Percentiles rank a stretch among this genome's conserved stretches.
Conservation (phyloP, 2,113 vertebrate genomes). For the Raja brachyura region DNA sequence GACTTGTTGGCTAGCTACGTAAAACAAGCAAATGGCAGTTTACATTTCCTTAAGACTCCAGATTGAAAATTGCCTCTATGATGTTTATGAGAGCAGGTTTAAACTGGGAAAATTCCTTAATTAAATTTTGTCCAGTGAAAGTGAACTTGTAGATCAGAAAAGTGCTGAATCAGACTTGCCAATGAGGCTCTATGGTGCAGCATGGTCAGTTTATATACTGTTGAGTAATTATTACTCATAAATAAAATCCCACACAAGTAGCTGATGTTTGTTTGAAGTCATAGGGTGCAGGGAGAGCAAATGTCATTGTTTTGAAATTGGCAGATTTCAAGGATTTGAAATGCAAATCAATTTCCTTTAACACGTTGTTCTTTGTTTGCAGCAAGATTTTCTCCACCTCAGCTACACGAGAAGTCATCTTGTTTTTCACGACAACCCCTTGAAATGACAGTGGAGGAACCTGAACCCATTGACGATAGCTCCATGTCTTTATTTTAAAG, state of each 20-base stretch:
- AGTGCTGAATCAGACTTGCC: neutral
- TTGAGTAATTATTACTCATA: neutral
- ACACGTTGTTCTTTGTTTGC: neutral
- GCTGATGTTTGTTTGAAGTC: neutral
- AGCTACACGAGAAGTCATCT: neutral
- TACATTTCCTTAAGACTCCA: neutral
- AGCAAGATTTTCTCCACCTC: constrained; percentile 14
- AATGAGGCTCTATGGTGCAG: neutral
- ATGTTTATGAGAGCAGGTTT: neutral
- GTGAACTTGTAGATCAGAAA: neutral
- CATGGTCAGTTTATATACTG: neutral
- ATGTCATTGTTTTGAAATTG: neutral
- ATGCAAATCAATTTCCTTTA: neutral
- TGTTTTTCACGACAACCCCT: constrained; percentile 6
- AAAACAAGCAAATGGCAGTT: neutral
- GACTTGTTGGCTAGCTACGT: neutral
- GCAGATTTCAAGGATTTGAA: neutral
- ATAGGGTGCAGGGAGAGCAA: neutral
- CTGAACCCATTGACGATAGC: neutral
- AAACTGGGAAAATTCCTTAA: neutral
- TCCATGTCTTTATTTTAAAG: neutral
- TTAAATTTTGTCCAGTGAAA: neutral
- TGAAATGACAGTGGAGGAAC: constrained; percentile 31
- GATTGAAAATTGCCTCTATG: no score
- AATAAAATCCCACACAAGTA: neutral